Percentiles rank a stretch among this genome's conserved stretches.
These are phyloP conservation scores for Typhlomys cinereus DNA, from an alignment of 2,113 vertebrate species.

Conservation along the genomic window DNA sequence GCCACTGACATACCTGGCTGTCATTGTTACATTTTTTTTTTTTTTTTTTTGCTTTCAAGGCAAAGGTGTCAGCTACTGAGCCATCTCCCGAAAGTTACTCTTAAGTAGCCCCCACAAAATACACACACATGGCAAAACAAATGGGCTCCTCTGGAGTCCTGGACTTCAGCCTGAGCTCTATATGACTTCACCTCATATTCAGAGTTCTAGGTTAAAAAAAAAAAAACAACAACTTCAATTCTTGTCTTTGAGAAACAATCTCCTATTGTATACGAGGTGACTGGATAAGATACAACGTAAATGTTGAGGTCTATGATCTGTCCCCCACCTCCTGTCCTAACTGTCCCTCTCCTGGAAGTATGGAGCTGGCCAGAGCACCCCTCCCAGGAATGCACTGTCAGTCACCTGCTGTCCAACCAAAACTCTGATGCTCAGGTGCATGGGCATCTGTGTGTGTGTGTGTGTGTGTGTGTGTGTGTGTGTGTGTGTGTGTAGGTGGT, in stretches of 20 bases:
- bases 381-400: accelerated
- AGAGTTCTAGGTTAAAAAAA: no score
- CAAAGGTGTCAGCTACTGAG: no score
- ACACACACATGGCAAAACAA: neutral
- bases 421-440: neutral
- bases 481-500: no score
- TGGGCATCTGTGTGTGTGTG: no score
- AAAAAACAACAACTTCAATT: neutral
- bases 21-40: no score
- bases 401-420: neutral
- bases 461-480: no score
- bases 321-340: neutral
- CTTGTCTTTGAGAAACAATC: neutral
- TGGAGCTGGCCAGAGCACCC: neutral
- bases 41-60: no score
- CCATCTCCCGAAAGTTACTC: neutral
- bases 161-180: neutral
- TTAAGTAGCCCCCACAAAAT: neutral
- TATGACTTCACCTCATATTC: neutral
- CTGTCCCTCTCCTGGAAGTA: neutral
- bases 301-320: accelerated
- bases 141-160: neutral
- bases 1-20: no score
- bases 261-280: neutral
- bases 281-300: neutral